Evolutionary conservation across 2,888 invertebrate species (phyloP).

Genomic region (Linyphia triangularis): DNA sequence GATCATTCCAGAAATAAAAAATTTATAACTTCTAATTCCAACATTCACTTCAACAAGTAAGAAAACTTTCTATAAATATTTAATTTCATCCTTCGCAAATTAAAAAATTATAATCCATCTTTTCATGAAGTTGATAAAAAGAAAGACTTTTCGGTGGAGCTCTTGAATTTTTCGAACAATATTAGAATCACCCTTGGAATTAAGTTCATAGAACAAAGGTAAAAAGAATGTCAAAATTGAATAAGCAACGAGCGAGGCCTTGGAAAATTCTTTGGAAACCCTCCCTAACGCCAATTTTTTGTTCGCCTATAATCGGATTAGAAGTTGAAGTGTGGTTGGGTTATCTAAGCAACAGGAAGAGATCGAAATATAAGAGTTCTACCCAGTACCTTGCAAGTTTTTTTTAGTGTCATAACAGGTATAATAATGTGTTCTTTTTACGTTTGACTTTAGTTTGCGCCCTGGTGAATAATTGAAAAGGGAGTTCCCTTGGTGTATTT

Average conservation of each 20-base stretch:
- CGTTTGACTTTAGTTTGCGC: background rate
- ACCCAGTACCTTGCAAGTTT: too few species aligned
- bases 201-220: background rate
- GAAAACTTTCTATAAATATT: constrained; percentile 6
- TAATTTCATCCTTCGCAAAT: constrained; percentile 12
- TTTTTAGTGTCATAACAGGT: background rate
- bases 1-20: background rate
- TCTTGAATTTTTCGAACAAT: background rate
- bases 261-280: background rate
- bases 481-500: background rate
- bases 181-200: background rate
- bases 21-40: background rate
- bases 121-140: background rate
- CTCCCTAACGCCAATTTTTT: background rate
- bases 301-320: background rate
- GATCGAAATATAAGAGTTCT: background rate
- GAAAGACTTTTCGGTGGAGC: too few species aligned
- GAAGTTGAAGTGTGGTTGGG: background rate
- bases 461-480: too few species aligned
- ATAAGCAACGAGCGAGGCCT: background rate
- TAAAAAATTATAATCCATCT: background rate
- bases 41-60: background rate
- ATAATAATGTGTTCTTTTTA: background rate
- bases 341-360: background rate
- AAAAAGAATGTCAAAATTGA: background rate